These are phyloP conservation scores for Hippopotamyrus pictus DNA, from an alignment of 2,797 vertebrate genomes.

Conservation along the genomic window DNA sequence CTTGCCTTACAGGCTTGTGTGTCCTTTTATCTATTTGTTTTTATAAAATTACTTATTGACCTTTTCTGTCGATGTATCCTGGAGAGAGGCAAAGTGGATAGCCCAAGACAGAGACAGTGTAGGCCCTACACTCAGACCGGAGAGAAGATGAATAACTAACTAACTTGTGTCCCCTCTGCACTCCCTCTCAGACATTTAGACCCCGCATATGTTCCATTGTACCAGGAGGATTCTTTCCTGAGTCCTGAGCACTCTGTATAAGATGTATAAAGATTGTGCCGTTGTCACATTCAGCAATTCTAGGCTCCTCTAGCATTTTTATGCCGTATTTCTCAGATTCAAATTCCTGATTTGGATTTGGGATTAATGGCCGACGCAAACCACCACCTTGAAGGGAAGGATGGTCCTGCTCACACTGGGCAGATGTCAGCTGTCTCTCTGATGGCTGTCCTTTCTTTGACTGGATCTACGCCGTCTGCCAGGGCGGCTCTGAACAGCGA, in stretches of 20 bases:
- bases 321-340: background rate
- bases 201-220: background rate
- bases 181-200: background rate
- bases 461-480: background rate
- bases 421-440: background rate
- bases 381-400: background rate
- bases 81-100: background rate
- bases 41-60: background rate
- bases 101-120: background rate
- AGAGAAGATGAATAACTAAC: background rate
- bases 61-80: background rate
- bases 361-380: background rate
- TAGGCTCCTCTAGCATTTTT: background rate
- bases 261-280: background rate
- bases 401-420: background rate
- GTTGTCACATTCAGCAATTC: background rate
- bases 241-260: background rate
- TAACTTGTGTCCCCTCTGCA: background rate
- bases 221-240: background rate
- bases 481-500: background rate
- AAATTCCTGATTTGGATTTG: background rate
- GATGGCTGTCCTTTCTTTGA: background rate
- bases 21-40: background rate
- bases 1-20: background rate
- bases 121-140: background rate